phyloP scores from a whole-genome alignment of 2,888 invertebrate genomes.

The Drosophila pegasa region DNA sequence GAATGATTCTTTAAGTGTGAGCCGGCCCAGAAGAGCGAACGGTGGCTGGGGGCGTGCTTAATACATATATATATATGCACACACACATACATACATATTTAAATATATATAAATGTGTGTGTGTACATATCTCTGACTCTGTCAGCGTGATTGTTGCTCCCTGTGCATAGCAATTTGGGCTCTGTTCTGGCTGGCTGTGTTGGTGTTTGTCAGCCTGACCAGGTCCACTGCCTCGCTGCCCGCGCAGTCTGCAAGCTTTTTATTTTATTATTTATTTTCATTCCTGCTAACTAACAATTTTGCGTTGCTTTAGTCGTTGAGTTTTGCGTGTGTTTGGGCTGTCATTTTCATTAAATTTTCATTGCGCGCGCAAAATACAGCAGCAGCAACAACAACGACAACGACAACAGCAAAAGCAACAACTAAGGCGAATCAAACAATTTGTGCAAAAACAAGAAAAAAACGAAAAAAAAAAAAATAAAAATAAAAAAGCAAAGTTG shows the following conservation, averaged over 20 bases:
- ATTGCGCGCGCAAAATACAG: conserved; percentile 71
- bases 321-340: conserved; percentile 58
- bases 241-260: conserved; percentile 20
- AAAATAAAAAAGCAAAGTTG: conserved; percentile 41
- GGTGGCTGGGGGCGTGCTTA: not conserved
- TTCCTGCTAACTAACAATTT: conserved; percentile 47
- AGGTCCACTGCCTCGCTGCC: conserved; percentile 18
- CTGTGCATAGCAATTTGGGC: conserved; percentile 47
- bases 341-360: conserved; percentile 79
- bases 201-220: conserved; percentile 25
- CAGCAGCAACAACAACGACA: conserved; percentile 39
- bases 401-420: conserved; percentile 23
- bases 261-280: conserved; percentile 48
- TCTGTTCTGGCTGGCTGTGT: conserved; percentile 5
- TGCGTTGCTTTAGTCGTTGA: conserved; percentile 41
- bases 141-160: conserved; percentile 15
- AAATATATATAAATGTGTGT: not conserved
- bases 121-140: conserved; percentile 5
- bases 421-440: conserved; percentile 52
- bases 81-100: not conserved
- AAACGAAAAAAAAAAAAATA: conserved; percentile 28
- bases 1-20: conserved; percentile 35
- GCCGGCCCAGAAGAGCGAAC: not conserved
- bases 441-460: conserved; percentile 49
- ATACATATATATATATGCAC: not conserved